Conservation (phyloP, 2,113 vertebrate genomes). For the Pteronura brasiliensis region DNA sequence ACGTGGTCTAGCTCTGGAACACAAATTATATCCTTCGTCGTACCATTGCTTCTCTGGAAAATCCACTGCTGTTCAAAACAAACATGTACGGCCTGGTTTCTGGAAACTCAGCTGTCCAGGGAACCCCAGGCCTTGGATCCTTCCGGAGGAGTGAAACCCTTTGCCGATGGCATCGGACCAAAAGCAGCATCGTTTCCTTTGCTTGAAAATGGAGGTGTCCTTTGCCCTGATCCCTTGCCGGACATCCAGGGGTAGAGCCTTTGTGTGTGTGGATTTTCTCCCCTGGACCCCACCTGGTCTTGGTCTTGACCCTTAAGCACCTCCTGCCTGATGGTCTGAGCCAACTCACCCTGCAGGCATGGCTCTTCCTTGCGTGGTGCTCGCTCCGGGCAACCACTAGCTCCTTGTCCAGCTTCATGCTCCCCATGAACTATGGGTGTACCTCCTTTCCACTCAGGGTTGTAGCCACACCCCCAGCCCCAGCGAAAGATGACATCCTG, state of each 20-base stretch:
- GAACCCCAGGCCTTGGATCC: neutral
- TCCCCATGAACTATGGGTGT: neutral
- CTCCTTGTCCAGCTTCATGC: neutral
- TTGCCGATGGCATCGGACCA: neutral
- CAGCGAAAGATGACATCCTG: neutral
- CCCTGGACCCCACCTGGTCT: no score
- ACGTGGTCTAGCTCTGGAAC: neutral
- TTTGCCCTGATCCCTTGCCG: neutral
- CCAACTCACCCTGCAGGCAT: neutral
- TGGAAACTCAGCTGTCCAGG: neutral
- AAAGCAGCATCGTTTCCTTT: neutral
- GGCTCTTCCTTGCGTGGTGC: neutral
- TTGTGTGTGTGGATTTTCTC: neutral
- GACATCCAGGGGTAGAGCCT: neutral
- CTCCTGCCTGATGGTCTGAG: neutral
- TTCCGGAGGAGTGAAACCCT: neutral
- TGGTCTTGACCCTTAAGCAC: neutral
- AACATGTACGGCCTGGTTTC: neutral
- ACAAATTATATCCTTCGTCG: neutral
- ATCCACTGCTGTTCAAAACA: neutral
- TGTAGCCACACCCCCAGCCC: neutral
- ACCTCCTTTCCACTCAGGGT: neutral
- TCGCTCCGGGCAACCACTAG: neutral
- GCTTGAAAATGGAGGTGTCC: neutral
- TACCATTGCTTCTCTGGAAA: neutral